Conservation (phyloP, 2,888 invertebrate genomes). For the Aspidiotus rigidus region DNA sequence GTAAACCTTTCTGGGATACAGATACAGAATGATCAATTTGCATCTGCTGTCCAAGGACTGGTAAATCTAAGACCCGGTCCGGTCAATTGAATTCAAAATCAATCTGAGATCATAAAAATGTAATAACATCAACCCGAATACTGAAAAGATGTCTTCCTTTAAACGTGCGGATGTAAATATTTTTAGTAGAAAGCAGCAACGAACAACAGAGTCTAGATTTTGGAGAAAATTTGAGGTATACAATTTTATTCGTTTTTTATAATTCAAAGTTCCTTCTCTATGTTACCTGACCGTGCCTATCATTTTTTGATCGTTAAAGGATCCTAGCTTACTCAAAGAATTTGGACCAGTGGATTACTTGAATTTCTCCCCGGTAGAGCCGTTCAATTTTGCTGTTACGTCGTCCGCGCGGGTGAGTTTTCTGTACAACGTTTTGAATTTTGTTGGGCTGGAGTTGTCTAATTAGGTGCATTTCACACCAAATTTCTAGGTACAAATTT, state of each 20-base stretch:
- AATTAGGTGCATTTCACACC: slow-evolving; percentile 5
- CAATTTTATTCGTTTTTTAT: no score
- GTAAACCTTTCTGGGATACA: no score
- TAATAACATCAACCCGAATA: neutral
- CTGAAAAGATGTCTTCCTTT: slow-evolving; percentile 49
- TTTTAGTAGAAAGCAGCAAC: slow-evolving; percentile 56
- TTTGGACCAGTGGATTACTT: slow-evolving; percentile 85
- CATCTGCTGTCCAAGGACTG: no score
- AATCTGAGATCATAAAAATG: neutral
- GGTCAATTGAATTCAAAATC: neutral
- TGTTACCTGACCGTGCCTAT: slow-evolving; percentile 37
- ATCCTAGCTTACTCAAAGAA: slow-evolving; percentile 80
- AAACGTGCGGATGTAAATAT: slow-evolving; percentile 63
- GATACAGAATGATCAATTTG: no score
- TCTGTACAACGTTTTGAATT: slow-evolving; percentile 31
- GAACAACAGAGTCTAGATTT: slow-evolving; percentile 67
- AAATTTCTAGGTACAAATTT: slow-evolving; percentile 52
- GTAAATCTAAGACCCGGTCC: no score
- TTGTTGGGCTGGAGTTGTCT: neutral
- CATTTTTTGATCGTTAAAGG: slow-evolving; percentile 46
- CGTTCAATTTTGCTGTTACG: slow-evolving; percentile 85
- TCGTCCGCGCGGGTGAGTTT: slow-evolving; percentile 69
- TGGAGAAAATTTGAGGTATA: slow-evolving; percentile 80
- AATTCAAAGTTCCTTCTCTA: no score
- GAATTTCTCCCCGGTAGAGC: slow-evolving; percentile 80